Base-by-base conservation (phyloP, 2,888 invertebrate genomes). In the Tipula confusa region DNA sequence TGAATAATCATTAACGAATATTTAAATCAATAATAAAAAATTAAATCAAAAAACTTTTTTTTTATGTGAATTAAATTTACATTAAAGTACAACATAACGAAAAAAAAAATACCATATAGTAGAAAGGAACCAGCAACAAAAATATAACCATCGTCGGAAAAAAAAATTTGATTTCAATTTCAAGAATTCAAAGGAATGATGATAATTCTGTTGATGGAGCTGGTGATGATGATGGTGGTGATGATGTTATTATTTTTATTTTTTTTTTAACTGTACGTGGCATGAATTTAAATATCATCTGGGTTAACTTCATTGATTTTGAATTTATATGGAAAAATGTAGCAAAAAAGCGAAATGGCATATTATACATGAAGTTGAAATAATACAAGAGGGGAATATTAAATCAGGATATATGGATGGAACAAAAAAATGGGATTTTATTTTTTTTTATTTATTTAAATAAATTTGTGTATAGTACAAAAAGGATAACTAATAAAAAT, bases 151-250 rank as follows among this genome's bases (percentile, higher is more conserved):
- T 43, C 18, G 43, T 43, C 15, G 15, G 15, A 43, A n/a, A 36
- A 64, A 64, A 64, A 64, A 64, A 64, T 64, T 64, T 64, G 64
- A 64, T 64, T 64, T 64, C 64, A 64, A 64, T 64, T 64, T 64
- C 24, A 64, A 64, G 24, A 64, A 64, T 64, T 64, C 64, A 64
- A 64, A 64, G 64, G 24, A 64, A 64, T 24, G 64, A 64, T 64
- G 64, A 64, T 64, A 64, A 24, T 11, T 24, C 24, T 64, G 64
- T 24, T 64, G 64, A 64, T 64, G 9, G 64, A 24, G 24, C 18
- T 64, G 9, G 64, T 24, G 64, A 64, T 64, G 64, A 64, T 64
- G 64, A 64, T 64, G 64, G 15, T 43, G 43, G 43, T 43, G 43
- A 43, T 43, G 43, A 43, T 43, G 43, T 15, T 43, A 15, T 64